Evolutionary conservation across 2,113 vertebrate genomes (phyloP), one percentile per base, ranked within the genome.

Genomic region (Engraulis encrasicolus): DNA sequence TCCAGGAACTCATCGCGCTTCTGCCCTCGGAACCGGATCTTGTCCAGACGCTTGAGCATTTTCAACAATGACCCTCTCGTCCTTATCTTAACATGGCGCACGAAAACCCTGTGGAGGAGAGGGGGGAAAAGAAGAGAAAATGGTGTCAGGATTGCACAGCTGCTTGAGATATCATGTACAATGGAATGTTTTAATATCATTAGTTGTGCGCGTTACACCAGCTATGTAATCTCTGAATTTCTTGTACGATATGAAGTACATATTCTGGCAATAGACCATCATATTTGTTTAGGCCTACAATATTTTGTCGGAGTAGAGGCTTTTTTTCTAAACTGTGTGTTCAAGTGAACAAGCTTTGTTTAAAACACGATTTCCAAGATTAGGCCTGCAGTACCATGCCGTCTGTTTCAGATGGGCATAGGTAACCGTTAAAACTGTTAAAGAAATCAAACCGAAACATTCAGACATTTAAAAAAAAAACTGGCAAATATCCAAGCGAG

Each of bases 31-130:
- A 99, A 98, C 87, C 98, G 95, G 94, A 99, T 99, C 92, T 92
- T 97, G 94, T 99, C 97, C 94, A 99, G 92, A 86, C 96, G 97
- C 94, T 95, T 98, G 88, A 97, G 94, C 98, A 99, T 99, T 95
- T 94, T 97, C 95, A 96, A 93, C 90, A 94, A 90, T 49, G 95
- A 90, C 85, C 87, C 91, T 90, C 92, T 91, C 86, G 92, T 94
- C 92, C 95, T 97, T 93, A 96, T 94, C 94, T 95, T 95, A 92
- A 95, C 96, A 97, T 97, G 96, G 91, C 92, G 91, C 83, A 91
- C 86, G 74, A 93, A 91, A 92, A 96, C 94, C 93, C 96, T 97
- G 93, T 0, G 79, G 87, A 80, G 86, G 50, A 58, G 2, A 83
- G n/a, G n/a, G n/a, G n/a, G n/a, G n/a, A 19, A 36, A 83, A 19